phyloP scores from a whole-genome alignment of 2,888 invertebrate species.

The Athalia circularis region DNA sequence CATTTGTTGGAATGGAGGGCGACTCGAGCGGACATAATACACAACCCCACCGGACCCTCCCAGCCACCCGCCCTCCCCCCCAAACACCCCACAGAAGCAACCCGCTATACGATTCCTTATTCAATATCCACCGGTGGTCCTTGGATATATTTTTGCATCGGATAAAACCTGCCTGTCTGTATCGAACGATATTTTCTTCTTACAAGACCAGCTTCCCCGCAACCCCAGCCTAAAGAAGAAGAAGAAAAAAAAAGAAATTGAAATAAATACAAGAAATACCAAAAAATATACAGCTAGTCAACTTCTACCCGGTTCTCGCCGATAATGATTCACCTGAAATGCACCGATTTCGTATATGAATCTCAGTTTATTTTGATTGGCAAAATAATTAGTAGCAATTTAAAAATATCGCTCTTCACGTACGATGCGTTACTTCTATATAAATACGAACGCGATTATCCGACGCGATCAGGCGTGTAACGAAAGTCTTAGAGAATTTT shows the following conservation, averaged over 20 bases:
- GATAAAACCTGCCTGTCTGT: conserved; percentile 14
- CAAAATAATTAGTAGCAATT: too few species aligned
- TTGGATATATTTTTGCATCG: conserved; percentile 54
- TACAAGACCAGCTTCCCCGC: conserved; percentile 1
- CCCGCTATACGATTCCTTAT: conserved; percentile 57
- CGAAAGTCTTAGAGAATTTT: not conserved
- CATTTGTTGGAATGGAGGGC: conserved; percentile 62
- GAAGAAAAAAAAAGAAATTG: too few species aligned
- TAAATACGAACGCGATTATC: not conserved
- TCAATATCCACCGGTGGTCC: conserved; percentile 48
- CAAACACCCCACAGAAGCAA: conserved; percentile 51
- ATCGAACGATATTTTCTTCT: conserved; percentile 23
- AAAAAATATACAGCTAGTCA: too few species aligned
- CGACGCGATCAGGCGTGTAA: not conserved
- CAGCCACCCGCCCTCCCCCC: conserved; percentile 38
- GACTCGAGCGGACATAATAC: conserved; percentile 61
- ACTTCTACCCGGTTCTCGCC: too few species aligned
- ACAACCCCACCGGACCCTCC: conserved; percentile 48
- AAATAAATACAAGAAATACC: too few species aligned
- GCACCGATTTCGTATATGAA: too few species aligned
- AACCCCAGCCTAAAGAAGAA: not conserved
- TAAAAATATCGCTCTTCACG: not conserved
- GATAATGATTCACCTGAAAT: too few species aligned
- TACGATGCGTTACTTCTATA: not conserved
- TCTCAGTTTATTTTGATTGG: too few species aligned